Conservation (phyloP, 2,113 vertebrate species). For the Centropus unirufus region DNA sequence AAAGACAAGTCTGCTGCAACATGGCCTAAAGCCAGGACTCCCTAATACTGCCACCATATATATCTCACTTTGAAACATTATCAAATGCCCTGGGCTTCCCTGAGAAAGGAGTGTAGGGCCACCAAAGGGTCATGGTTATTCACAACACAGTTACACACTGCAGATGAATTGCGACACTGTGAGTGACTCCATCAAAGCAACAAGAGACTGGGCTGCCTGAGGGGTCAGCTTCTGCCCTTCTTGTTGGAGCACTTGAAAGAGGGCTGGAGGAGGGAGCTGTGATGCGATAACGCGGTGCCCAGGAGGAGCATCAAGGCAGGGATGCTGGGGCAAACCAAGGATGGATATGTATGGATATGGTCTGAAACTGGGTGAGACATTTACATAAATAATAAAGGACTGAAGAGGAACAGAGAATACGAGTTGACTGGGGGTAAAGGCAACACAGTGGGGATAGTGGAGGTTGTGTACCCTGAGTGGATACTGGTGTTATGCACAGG, state of each 20-base stretch:
- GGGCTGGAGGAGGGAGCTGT: not conserved
- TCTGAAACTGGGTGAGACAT: not conserved
- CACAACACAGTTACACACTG: not conserved
- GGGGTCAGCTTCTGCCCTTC: not conserved
- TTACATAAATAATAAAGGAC: not conserved
- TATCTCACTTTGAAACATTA: not conserved
- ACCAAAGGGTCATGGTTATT: not conserved
- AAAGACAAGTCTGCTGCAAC: not conserved
- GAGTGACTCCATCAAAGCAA: not conserved
- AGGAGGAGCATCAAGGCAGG: not conserved
- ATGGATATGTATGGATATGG: not conserved
- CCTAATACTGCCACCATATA: not conserved
- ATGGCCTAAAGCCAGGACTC: not conserved
- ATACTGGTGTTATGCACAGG: not conserved
- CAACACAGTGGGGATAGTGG: fast-evolving
- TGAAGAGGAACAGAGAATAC: not conserved
- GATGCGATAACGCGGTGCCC: not conserved
- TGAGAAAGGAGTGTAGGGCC: not conserved
- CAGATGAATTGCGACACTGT: not conserved
- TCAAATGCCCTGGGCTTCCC: not conserved
- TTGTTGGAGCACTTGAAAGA: not conserved
- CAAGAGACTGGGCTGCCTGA: not conserved
- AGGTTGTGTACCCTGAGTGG: not conserved
- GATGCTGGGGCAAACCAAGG: not conserved
- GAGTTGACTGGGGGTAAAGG: not conserved